Evolutionary conservation across 37 sponge, comb jelly and placozoan genomes (phyloP), one percentile per base, ranked within the genome.

Genomic region (Lycopodina hypogea): DNA sequence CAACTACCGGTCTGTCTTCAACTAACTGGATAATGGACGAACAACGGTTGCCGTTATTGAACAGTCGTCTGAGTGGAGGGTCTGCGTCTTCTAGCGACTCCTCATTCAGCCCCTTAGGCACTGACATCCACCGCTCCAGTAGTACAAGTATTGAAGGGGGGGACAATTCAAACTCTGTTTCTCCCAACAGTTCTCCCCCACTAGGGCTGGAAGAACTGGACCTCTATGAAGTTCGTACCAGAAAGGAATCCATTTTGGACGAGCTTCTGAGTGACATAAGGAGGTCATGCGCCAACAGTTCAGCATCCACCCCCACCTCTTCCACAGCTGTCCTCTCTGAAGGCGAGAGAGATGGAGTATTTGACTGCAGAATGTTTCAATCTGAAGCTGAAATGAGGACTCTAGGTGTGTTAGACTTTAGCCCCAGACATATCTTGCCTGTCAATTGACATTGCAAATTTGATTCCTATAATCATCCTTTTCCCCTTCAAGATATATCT

Each of bases 181-280:
- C 48, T 45, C 48, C 9, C 48, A 9, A 45, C 48, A 4, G 4
- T 45, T 45, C 48, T 45, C 9, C 9, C 48, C 9, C 48, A 9
- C 9, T 9, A 9, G 9, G 48, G 48, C 48, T 45, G 48, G 8
- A 12, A 45, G 48, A 45, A 45, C 4, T 45, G 48, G 48, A 45
- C 48, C 9, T 9, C 9, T 45, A 4, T 9, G 8, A 45, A 3
- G 7, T 12, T 2, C 2, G n/a, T 23, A 42, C 76, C 26, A 58
- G 61, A 30, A 78, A 57, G 15, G 71, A 80, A 0, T 61, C 61
- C 9, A 68, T 83, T 41, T 40, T 83, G 77, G 77, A 76, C 22
- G 84, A 83, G 69, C 40, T 83, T 40, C 56, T 83, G 57, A 36
- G 77, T 0, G 84, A 83, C 48, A 83, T 83, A 21, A 53, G 77